Evolutionary conservation across 2,888 invertebrate genomes (phyloP), one percentile per base, ranked within the genome.

Genomic region (Brenthis ino): DNA sequence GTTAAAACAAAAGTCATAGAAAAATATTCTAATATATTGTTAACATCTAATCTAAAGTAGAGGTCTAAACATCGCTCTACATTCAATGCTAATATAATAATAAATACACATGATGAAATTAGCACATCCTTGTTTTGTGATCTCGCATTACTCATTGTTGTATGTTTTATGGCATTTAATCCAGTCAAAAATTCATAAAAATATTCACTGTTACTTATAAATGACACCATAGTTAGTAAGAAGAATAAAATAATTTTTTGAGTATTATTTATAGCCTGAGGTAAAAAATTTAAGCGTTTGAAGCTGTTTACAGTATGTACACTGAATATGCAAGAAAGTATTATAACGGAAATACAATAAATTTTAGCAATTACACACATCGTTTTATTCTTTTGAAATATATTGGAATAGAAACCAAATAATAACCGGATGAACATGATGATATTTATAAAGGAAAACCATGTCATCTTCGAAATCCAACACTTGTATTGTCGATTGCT

Each of bases 371-470:
- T 0, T n/a, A 28, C 8, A 16, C 4, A 47, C 12, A 54, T 6
- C 16, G 28, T 20, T 6, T 12, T 24, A 4, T 11, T 24, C 1
- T n/a, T 14, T 5, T 8, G 16, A n/a, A 67, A 37, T 6, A 60
- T 3, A 4, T 67, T 16, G 0, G 60, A 67, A 60, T 55, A 67
- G n/a, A 60, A 43, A 3, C 67, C 67, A 4, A 60, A 6, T 48
- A 60, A 11, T 48, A 67, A 60, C 6, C 60, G 48, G 33, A 28
- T 6, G 16, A 13, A 67, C 60, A 67, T 33, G 55, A 67, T 57
- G 16, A 47, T 37, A 57, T 20, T 33, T 16, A n/a, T 33, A 14
- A 4, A 37, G 16, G 28, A 13, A 8, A n/a, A 6, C 6, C 12
- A 16, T 1, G 28, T 3, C 60, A 60, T 60, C 50, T 28, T 48